Evolutionary conservation across 92 coral and sea anemone genomes (phyloP).

Genomic region (Palythoa grandiflora): DNA sequence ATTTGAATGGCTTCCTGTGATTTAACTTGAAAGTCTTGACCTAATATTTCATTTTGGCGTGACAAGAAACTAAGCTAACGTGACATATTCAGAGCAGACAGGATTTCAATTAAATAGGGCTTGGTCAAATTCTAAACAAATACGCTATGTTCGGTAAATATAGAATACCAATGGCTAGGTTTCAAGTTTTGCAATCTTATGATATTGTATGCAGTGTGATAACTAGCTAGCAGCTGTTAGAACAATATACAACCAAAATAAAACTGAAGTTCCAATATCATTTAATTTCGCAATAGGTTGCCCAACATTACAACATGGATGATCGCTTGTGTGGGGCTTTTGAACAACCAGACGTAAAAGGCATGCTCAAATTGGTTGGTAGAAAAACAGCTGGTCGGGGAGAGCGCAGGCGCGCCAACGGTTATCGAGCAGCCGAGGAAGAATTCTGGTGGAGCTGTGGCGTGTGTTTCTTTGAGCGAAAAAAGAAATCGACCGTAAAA

Average conservation of each 20-base stretch:
- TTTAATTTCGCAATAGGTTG: constrained; percentile 51
- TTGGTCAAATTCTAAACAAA: too few relatives aligned
- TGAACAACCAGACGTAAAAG: constrained; percentile 82
- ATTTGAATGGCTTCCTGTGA: too few relatives aligned
- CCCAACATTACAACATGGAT: constrained; percentile 67
- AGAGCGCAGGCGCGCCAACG: constrained; percentile 50
- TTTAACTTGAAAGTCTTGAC: too few relatives aligned
- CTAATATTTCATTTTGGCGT: too few relatives aligned
- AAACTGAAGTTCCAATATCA: neutral
- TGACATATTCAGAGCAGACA: too few relatives aligned
- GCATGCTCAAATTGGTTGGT: constrained; percentile 78
- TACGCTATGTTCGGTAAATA: too few relatives aligned
- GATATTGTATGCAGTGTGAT: too few relatives aligned
- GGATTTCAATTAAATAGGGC: too few relatives aligned
- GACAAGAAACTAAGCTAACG: too few relatives aligned
- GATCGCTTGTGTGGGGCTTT: constrained; percentile 64
- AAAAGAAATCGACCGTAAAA: constrained; percentile 67
- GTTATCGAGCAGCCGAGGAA: constrained; percentile 50
- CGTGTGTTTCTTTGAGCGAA: constrained; percentile 61
- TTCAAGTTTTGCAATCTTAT: too few relatives aligned
- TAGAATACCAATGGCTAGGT: too few relatives aligned
- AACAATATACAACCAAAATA: neutral
- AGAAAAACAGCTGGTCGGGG: constrained; percentile 44
- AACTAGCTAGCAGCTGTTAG: neutral
- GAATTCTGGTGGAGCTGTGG: constrained; percentile 71